phyloP scores from a whole-genome alignment of 92 coral and sea anemone species.

The Zoanthus gigantus region DNA sequence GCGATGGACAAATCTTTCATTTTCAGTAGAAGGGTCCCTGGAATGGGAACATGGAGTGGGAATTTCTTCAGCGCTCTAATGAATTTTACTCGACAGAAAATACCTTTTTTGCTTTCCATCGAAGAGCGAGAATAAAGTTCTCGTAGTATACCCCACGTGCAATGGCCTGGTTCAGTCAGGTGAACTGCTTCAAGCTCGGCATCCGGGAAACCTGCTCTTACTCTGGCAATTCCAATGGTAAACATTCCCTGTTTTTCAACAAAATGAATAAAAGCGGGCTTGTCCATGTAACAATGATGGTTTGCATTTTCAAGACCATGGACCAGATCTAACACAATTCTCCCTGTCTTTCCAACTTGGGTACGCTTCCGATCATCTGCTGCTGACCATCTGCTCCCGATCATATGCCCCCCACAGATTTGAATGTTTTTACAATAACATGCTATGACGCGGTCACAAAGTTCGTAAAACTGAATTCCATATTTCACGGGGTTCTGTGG shows the following conservation, averaged over 20 bases:
- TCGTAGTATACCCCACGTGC: conserved; percentile 45
- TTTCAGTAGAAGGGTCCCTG: neutral
- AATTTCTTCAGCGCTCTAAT: conserved; percentile 15
- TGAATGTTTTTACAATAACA: conserved; percentile 43
- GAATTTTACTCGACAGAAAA: conserved; percentile 46
- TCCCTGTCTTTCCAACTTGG: conserved; percentile 48
- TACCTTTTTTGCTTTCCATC: conserved; percentile 62
- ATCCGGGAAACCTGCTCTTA: conserved; percentile 26
- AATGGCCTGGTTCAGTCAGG: conserved; percentile 34
- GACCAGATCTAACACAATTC: conserved; percentile 55
- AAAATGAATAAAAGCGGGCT: conserved; percentile 55
- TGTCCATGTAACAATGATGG: conserved; percentile 35
- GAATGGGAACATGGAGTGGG: neutral
- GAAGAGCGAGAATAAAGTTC: conserved; percentile 46
- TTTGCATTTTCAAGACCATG: neutral
- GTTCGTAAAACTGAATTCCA: conserved; percentile 13
- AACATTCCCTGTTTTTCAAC: conserved; percentile 23
- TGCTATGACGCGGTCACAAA: conserved; percentile 53
- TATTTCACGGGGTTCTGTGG: conserved; percentile 68
- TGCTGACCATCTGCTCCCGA: no score
- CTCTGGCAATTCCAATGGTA: no score
- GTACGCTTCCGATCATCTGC: conserved; percentile 47
- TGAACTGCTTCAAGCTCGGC: conserved; percentile 42
- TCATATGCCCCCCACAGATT: conserved; percentile 40
- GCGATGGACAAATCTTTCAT: no score